phyloP scores from a whole-genome alignment of 2,888 invertebrate species.

The Melinopterus prodromus region DNA sequence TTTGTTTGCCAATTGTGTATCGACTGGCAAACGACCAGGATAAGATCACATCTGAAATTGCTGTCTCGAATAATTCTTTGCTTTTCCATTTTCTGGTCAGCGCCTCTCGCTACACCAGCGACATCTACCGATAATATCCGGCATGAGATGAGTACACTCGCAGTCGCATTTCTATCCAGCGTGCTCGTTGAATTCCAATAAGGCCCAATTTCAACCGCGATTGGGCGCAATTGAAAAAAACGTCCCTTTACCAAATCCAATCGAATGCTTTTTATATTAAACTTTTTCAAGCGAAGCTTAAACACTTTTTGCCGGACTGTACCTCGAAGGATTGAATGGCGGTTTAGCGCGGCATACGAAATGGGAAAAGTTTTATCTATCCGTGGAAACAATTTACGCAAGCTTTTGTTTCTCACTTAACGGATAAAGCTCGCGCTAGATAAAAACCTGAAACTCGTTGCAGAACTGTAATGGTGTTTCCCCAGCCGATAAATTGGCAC shows the following conservation, averaged over 20 bases:
- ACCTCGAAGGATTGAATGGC: not conserved
- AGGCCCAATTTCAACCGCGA: not conserved
- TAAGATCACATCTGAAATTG: too few relatives aligned
- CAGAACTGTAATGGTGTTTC: not conserved
- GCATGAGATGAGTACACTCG: too few relatives aligned
- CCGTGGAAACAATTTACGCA: constrained; percentile 4
- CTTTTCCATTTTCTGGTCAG: too few relatives aligned
- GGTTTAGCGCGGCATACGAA: not conserved
- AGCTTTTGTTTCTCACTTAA: constrained; percentile 4
- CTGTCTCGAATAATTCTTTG: too few relatives aligned
- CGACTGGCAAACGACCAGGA: too few relatives aligned
- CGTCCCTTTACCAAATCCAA: not conserved
- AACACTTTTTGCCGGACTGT: not conserved
- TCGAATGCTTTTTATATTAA: not conserved
- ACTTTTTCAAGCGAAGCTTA: not conserved
- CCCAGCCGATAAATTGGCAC: not conserved
- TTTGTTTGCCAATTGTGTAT: too few relatives aligned
- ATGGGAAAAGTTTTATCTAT: not conserved
- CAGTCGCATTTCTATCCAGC: too few relatives aligned
- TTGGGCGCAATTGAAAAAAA: not conserved
- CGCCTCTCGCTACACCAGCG: too few relatives aligned
- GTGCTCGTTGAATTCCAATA: too few relatives aligned
- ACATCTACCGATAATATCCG: too few relatives aligned
- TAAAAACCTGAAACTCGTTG: not conserved
- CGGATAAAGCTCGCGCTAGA: not conserved